Evolutionary conservation across 2,888 invertebrate species (phyloP).

Genomic region (Augochlorella aurata): DNA sequence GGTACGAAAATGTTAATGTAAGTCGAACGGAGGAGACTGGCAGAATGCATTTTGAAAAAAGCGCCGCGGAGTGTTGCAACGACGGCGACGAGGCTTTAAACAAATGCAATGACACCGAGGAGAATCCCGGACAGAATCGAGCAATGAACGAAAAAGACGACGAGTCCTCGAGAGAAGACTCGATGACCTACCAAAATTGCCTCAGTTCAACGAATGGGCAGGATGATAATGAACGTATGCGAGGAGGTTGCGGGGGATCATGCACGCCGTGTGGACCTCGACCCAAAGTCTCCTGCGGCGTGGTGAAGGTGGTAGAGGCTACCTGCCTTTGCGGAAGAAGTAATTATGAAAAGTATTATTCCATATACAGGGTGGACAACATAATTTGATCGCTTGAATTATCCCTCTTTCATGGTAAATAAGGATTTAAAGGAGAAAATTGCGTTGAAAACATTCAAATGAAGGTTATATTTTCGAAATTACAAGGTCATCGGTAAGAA

Average conservation of each 20-base stretch:
- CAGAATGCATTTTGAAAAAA: slow-evolving; percentile 42
- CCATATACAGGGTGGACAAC: too few relatives aligned
- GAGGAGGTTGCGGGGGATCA: slow-evolving; percentile 72
- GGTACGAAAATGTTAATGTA: slow-evolving; percentile 55
- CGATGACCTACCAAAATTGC: slow-evolving; percentile 31
- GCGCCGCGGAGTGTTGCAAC: slow-evolving; percentile 31
- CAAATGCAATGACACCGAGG: slow-evolving; percentile 44
- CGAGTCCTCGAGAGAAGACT: slow-evolving; percentile 27
- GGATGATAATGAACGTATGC: slow-evolving; percentile 67
- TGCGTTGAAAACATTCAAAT: too few relatives aligned
- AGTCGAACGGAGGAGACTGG: slow-evolving; percentile 29
- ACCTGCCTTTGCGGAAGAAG: slow-evolving; percentile 31
- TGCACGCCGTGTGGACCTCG: slow-evolving; percentile 29
- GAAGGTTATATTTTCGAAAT: too few relatives aligned
- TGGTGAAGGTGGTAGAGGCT: slow-evolving; percentile 25
- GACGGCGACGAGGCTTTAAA: slow-evolving; percentile 23
- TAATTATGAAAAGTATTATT: not conserved
- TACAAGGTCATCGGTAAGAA: too few relatives aligned
- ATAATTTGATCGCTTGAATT: too few relatives aligned
- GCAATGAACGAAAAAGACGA: slow-evolving; percentile 44
- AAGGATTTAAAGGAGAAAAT: too few relatives aligned
- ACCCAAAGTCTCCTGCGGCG: slow-evolving; percentile 25
- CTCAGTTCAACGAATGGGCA: slow-evolving; percentile 44
- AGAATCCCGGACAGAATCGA: slow-evolving; percentile 25
- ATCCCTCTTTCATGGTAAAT: too few relatives aligned